A percentile compares a stretch with the other conserved stretches of the same genome.
phyloP scores from a whole-genome alignment of 2,113 vertebrate species.

The Equus przewalskii region DNA sequence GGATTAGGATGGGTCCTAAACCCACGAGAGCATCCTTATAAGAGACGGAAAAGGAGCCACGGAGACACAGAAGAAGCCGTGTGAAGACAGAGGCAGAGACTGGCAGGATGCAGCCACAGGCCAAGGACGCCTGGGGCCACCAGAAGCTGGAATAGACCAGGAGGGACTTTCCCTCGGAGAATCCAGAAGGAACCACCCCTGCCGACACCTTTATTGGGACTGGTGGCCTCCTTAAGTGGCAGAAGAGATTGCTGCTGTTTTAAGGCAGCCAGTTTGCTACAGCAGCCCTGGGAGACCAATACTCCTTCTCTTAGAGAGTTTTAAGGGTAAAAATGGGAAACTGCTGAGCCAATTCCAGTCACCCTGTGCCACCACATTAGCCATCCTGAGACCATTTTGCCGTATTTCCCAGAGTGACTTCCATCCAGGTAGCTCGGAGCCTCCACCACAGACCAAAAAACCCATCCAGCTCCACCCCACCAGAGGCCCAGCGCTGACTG shows the following conservation, averaged over 20 bases:
- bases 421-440: rapidly evolving
- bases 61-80: not conserved
- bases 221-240: not conserved
- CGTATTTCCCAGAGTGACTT: rapidly evolving
- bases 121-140: not conserved
- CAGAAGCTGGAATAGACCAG: not conserved
- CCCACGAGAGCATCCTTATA: not conserved
- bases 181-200: not conserved
- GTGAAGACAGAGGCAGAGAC: not conserved
- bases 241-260: not conserved
- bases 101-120: not conserved
- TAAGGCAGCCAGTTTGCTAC: rapidly evolving
- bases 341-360: not conserved
- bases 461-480: not conserved
- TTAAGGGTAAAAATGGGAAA: not conserved
- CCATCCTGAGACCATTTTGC: rapidly evolving
- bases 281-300: not conserved
- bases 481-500: rapidly evolving
- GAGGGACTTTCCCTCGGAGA: not conserved
- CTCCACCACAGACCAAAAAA: not conserved
- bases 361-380: rapidly evolving
- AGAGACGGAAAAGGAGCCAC: not conserved
- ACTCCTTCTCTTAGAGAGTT: not conserved
- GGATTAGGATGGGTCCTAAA: not conserved
- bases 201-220: not conserved